A percentile compares a stretch with the other conserved stretches of the same genome.
phyloP scores from a whole-genome alignment of 1,140 invertebrate species.

The Hylaeus anthracinus region DNA sequence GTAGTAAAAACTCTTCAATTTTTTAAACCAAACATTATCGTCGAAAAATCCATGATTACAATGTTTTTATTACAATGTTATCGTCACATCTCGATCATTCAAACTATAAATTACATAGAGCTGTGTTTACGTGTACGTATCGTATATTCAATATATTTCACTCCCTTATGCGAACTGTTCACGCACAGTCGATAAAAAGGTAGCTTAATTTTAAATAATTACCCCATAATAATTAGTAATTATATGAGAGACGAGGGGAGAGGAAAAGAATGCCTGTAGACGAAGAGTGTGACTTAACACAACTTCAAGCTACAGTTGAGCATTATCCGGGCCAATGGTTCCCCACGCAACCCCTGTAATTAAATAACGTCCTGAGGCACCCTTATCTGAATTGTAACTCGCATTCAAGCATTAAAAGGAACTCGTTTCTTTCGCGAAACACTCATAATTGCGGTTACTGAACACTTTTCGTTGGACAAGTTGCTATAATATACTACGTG shows the following conservation, averaged over 20 bases:
- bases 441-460: too few species aligned
- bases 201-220: conserved; percentile 71
- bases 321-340: conserved; percentile 71
- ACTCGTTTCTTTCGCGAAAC: conserved; percentile 17
- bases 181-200: conserved; percentile 38
- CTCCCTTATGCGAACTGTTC: conserved; percentile 65
- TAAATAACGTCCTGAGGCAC: conserved; percentile 49
- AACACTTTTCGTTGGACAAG: too few species aligned
- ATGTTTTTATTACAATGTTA: too few species aligned
- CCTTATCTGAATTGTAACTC: conserved; percentile 55
- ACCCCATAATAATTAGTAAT: conserved; percentile 73
- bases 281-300: conserved; percentile 14
- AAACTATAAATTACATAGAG: too few species aligned
- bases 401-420: conserved; percentile 37
- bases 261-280: background rate
- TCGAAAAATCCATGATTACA: too few species aligned
- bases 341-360: conserved; percentile 46
- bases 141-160: conserved; percentile 70
- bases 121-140: background rate
- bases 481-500: too few species aligned
- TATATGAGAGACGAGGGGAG: conserved; percentile 35
- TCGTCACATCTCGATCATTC: too few species aligned
- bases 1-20: too few species aligned
- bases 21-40: too few species aligned
- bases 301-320: conserved; percentile 57